Conservation (phyloP, 2,113 vertebrate genomes). For the Myanophis thanlyinensis region DNA sequence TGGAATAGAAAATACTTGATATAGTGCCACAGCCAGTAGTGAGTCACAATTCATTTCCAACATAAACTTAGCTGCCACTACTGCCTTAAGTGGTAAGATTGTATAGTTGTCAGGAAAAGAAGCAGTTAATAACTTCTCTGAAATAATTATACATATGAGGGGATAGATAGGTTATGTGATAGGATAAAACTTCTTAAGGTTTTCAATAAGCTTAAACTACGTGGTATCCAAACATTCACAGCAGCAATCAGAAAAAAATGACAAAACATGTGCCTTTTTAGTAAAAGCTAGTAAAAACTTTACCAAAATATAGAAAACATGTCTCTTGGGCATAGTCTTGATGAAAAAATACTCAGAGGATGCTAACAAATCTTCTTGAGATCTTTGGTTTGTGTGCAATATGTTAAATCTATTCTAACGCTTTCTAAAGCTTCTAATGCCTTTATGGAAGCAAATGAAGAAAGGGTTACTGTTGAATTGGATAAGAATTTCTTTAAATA, state of each 20-base stretch:
- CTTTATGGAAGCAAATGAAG: neutral
- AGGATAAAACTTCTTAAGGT: neutral
- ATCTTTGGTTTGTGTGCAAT: neutral
- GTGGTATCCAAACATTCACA: neutral
- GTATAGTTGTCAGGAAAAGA: neutral
- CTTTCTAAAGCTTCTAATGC: neutral
- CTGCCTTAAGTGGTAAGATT: neutral
- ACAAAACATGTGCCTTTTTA: neutral
- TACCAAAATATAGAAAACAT: neutral
- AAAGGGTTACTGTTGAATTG: neutral
- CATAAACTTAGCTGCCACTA: neutral
- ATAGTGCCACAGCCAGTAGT: neutral
- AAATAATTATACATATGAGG: neutral
- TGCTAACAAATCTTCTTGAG: neutral
- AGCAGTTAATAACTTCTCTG: neutral
- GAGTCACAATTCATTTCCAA: neutral
- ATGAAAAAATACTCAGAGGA: neutral
- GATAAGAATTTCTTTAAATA: neutral
- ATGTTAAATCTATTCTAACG: neutral
- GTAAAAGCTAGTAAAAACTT: neutral
- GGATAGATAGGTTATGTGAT: neutral
- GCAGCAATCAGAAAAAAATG: fast-evolving
- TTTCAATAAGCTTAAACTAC: neutral
- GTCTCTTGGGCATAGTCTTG: neutral
- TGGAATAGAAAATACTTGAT: neutral